phyloP scores from a whole-genome alignment of 2,113 vertebrate genomes.

The Opisthocomus hoazin region DNA sequence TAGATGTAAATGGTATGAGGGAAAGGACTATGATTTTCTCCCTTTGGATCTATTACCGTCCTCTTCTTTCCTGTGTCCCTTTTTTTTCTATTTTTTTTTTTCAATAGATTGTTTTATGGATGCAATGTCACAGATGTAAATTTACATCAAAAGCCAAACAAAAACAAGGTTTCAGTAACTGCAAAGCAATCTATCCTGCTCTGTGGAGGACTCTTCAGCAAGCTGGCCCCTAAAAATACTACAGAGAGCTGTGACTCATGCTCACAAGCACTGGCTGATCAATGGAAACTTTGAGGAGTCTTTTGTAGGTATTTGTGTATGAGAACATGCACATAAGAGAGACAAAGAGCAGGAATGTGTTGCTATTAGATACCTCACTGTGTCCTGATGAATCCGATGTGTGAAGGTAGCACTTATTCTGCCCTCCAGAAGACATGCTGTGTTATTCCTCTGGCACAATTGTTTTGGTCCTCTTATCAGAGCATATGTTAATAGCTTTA shows the following conservation, averaged over 20 bases:
- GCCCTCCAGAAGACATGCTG: not conserved
- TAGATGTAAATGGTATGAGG: not conserved
- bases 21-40: not conserved
- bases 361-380: slow-evolving; percentile 18
- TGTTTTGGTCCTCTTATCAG: slow-evolving; percentile 22
- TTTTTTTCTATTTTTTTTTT: not conserved
- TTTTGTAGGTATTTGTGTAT: slow-evolving; percentile 7
- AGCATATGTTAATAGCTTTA: not conserved
- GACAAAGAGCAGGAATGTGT: not conserved
- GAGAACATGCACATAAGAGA: not conserved
- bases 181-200: not conserved
- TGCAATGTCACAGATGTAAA: not conserved
- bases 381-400: not conserved
- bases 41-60: not conserved
- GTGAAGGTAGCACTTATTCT: not conserved
- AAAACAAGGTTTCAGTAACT: not conserved
- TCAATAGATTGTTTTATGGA: not conserved
- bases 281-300: not conserved
- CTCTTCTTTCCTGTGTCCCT: not conserved
- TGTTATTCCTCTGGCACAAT: not conserved
- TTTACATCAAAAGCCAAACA: not conserved
- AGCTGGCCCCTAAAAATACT: not conserved
- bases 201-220: not conserved
- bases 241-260: not conserved
- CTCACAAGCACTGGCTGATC: not conserved